A percentile compares a stretch with the other conserved stretches of the same genome.
phyloP scores from a whole-genome alignment of 2,113 vertebrate species.

The Rallus limicola region DNA sequence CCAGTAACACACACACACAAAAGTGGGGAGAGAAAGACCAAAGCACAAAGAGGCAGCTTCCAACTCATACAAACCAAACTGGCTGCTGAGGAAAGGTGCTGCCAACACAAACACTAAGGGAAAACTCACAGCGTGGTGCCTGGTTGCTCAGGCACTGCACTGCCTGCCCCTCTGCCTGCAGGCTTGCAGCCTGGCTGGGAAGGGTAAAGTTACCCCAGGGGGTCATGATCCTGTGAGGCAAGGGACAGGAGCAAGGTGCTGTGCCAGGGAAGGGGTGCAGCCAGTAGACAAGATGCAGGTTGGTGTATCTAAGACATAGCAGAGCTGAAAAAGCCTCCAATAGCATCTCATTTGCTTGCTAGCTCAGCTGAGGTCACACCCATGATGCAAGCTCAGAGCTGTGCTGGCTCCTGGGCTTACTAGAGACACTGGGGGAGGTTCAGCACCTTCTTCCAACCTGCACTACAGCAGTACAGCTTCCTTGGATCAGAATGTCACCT shows the following conservation, averaged over 20 bases:
- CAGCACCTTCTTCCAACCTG: not conserved
- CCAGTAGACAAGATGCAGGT: fast-evolving
- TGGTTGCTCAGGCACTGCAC: not conserved
- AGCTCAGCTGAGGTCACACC: not conserved
- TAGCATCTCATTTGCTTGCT: fast-evolving
- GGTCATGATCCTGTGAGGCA: no score
- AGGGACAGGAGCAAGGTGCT: not conserved
- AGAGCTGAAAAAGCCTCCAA: not conserved
- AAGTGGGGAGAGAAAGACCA: fast-evolving
- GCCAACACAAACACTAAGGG: not conserved
- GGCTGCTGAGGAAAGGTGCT: fast-evolving
- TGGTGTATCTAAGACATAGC: not conserved
- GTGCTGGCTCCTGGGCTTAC: not conserved
- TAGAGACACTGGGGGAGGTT: not conserved
- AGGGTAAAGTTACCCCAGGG: not conserved
- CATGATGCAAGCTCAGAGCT: fast-evolving
- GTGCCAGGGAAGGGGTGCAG: fast-evolving
- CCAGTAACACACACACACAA: not conserved
- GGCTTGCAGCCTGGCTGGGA: fast-evolving
- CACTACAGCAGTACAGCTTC: not conserved
- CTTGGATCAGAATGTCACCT: fast-evolving
- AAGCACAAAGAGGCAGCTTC: not conserved
- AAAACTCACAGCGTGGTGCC: not conserved
- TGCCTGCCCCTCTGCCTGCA: not conserved
- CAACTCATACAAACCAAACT: not conserved